Base-by-base conservation (phyloP, 1,140 invertebrate species). In the Penaeus chinensis region DNA sequence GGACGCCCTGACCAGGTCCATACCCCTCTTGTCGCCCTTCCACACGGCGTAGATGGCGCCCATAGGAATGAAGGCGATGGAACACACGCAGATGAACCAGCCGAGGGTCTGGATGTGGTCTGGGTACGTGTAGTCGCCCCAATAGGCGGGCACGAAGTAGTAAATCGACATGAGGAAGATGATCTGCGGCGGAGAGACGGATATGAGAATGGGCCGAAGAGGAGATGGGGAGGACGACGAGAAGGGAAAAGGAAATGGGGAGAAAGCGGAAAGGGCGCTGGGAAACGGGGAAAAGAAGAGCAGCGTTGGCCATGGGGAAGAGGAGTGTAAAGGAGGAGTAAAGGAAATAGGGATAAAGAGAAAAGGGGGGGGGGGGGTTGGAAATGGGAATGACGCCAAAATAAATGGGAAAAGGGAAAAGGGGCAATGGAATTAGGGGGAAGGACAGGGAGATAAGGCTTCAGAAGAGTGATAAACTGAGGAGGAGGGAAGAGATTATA, bases 91-190 rank as follows among this genome's bases (percentile, higher is more conserved):
- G 90, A 94, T 92, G 71, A 93, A 91, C 91, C 92, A 94, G 8
- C 94, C 94, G 76, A 93, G 80, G 54, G 90, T 90, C 88, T 94
- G 93, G 27, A 93, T 93, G 93, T 93, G 94, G n/a, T 89, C 87
- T 10, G 94, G 94, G 89, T 92, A 94, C 61, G 92, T 91, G 90
- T 94, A 94, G 61, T 91, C 90, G 32, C 90, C 91, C 74, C 92
- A 91, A 37, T 90, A 90, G 13, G 93, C 91, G 8, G 93, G 93
- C 74, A 92, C 90, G 89, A 93, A 94, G 81, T 93, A 92, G 19
- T 93, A 90, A 5, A 93, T 87, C 84, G 92, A 92, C 90, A 94
- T 93, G 32, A 94, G 85, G 20, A 94, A 91, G 16, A 94, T 92
- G n/a, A 93, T 92, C 94, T 94, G 89, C 1, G 32, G 47, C 10